Percentiles rank a stretch among this genome's conserved stretches.
These are phyloP conservation scores for Sylvietta virens DNA, from an alignment of 2,113 vertebrate genomes.

Conservation along the genomic window DNA sequence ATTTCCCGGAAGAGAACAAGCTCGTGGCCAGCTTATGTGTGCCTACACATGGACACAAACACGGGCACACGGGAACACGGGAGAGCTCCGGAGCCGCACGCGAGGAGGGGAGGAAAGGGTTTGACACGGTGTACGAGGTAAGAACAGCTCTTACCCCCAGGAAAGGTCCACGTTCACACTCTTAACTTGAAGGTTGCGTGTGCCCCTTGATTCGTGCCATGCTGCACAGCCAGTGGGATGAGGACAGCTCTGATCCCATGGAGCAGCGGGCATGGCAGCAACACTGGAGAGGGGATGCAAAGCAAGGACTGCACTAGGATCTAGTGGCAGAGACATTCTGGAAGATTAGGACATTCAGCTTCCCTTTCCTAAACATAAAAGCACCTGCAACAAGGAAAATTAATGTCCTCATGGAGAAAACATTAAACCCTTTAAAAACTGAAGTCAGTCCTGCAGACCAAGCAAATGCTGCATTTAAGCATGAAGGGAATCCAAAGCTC, in stretches of 20 bases:
- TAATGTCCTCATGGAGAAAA: background rate
- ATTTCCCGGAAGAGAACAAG: background rate
- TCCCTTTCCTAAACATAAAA: background rate
- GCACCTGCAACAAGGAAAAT: background rate
- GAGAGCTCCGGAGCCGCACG: fast-evolving
- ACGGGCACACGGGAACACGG: fast-evolving
- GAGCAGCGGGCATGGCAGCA: fast-evolving
- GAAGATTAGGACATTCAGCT: background rate
- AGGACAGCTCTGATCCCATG: fast-evolving
- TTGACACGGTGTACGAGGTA: background rate
- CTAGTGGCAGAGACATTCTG: fast-evolving
- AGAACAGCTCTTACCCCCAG: background rate
- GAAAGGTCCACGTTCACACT: background rate
- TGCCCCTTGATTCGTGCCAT: fast-evolving
- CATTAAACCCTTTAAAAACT: background rate
- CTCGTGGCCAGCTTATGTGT: background rate
- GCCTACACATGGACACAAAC: background rate
- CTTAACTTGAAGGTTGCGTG: fast-evolving
- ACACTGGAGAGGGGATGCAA: fast-evolving
- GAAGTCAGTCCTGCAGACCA: background rate
- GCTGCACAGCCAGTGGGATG: background rate
- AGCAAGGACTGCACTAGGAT: background rate
- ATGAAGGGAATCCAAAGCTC: background rate
- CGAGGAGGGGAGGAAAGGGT: background rate
- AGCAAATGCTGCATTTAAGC: background rate